These are phyloP conservation scores for Hippasteria phrygiana DNA, from an alignment of 53 echinoderm and acorn worm genomes.

Conservation along the genomic window DNA sequence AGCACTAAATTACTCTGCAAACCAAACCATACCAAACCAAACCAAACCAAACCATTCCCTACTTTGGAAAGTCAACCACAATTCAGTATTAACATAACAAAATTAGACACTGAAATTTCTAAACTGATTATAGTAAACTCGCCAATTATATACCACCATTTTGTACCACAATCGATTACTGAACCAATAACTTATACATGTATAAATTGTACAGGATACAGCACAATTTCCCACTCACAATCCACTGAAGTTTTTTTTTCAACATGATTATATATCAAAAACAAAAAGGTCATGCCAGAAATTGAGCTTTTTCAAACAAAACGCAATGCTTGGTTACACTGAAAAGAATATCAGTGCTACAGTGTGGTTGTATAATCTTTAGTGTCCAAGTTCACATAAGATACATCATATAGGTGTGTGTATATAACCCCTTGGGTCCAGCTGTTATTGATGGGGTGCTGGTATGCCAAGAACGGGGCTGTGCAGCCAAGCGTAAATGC, in stretches of 20 bases:
- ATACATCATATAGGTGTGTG: too few relatives aligned
- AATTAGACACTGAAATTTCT: background rate
- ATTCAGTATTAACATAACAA: background rate
- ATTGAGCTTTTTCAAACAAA: background rate
- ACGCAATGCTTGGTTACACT: too few relatives aligned
- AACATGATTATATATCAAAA: background rate
- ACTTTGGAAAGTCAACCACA: background rate
- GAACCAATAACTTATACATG: background rate
- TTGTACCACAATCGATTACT: background rate
- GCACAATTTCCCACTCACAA: background rate
- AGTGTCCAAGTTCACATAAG: too few relatives aligned
- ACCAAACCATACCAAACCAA: background rate
- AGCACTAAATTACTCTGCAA: background rate
- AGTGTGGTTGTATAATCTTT: too few relatives aligned
- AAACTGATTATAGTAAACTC: conserved; percentile 2
- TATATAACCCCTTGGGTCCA: too few relatives aligned
- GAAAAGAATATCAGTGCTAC: background rate
- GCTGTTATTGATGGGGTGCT: too few relatives aligned
- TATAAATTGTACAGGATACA: background rate
- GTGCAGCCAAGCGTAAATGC: too few relatives aligned
- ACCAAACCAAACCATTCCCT: background rate
- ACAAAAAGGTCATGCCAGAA: background rate
- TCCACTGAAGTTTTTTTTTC: background rate
- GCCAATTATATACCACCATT: background rate
- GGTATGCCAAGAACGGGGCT: too few relatives aligned